These are phyloP conservation scores for Columba janthina DNA, from an alignment of 2,113 vertebrate genomes.

Conservation along the genomic window DNA sequence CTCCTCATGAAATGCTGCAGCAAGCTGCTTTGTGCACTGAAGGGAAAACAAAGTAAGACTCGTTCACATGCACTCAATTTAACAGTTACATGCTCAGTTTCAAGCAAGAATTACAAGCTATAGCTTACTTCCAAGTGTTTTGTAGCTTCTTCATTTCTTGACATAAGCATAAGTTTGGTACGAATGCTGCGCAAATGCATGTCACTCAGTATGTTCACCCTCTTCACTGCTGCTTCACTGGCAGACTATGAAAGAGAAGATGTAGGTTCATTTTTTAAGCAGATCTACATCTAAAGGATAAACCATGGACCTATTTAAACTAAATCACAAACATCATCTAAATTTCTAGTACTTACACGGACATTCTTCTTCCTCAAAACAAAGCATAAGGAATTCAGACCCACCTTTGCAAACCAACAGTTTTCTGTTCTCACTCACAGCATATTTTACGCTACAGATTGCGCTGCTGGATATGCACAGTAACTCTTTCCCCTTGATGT, in stretches of 20 bases:
- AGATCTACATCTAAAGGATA: not conserved
- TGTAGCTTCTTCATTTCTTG: slow-evolving; percentile 84
- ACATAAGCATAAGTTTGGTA: slow-evolving; percentile 85
- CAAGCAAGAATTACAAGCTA: not conserved
- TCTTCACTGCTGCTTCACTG: slow-evolving; percentile 84
- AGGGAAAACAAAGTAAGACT: slow-evolving; percentile 12
- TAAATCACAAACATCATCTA: not conserved
- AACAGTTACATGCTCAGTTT: not conserved
- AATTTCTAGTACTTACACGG: not conserved
- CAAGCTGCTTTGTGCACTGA: slow-evolving; percentile 85
- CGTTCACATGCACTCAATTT: not conserved
- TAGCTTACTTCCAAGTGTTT: slow-evolving; percentile 83
- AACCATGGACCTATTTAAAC: not conserved
- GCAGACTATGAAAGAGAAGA: slow-evolving; percentile 72
- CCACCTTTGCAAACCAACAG: not conserved
- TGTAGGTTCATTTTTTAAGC: not conserved
- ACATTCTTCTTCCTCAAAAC: not conserved
- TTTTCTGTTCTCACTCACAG: not conserved
- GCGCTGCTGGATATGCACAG: not conserved
- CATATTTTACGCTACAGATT: not conserved
- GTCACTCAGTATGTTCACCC: slow-evolving; percentile 85
- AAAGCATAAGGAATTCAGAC: not conserved
- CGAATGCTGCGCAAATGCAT: slow-evolving; percentile 87
- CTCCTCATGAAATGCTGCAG: slow-evolving; percentile 85
- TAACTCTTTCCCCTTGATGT: not conserved